A percentile compares a stretch with the other conserved stretches of the same genome.
Conservation (phyloP, 2,113 vertebrate species). For the Sinocyclocheilus anophthalmus region DNA sequence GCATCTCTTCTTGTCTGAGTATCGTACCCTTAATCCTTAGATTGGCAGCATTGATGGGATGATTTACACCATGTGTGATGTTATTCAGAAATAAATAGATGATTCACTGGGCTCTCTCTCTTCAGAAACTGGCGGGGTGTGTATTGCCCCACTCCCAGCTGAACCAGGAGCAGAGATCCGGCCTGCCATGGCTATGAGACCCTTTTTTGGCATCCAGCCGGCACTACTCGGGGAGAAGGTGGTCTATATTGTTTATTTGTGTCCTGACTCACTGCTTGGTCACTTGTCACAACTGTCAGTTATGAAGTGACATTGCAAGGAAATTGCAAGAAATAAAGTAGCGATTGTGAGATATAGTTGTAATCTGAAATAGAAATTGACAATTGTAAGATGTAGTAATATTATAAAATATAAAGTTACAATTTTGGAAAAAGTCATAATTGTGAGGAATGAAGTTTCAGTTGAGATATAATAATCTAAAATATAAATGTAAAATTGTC, state of each 20-base stretch:
- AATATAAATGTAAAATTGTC: neutral
- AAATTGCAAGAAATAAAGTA: neutral
- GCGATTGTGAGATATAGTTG: neutral
- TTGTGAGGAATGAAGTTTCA: neutral
- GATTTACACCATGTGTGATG: neutral
- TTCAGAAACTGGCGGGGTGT: conserved; percentile 88
- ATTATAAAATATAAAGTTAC: too few relatives aligned
- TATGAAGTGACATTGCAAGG: neutral
- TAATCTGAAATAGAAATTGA: neutral
- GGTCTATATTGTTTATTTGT: conserved; percentile 28
- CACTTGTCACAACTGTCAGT: neutral
- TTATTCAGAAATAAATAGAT: neutral
- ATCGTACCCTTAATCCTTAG: neutral
- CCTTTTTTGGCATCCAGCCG: conserved; percentile 86
- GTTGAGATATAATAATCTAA: neutral
- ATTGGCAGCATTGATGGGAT: neutral
- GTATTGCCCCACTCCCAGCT: conserved; percentile 85
- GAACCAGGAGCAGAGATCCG: conserved; percentile 83
- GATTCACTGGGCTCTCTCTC: neutral
- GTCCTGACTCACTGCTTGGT: neutral
- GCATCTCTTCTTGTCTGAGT: neutral
- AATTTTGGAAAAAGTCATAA: too few relatives aligned
- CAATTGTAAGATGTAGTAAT: neutral
- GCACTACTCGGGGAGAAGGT: conserved; percentile 84
- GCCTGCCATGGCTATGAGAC: conserved; percentile 91